These are phyloP conservation scores for Microplitis mediator DNA, from an alignment of 1,140 invertebrate species.

Conservation along the genomic window DNA sequence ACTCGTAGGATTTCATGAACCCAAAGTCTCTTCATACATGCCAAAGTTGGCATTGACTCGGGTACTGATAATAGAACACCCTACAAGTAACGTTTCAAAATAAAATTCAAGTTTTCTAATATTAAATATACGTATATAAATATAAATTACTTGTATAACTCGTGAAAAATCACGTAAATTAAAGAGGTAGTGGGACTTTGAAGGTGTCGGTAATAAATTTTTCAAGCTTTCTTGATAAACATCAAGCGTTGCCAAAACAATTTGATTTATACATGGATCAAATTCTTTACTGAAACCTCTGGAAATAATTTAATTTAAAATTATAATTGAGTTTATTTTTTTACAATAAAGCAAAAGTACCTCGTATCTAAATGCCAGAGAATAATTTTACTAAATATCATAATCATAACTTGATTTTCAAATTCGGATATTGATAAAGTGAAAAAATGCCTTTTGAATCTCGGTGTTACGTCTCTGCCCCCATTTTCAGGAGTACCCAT, in stretches of 20 bases:
- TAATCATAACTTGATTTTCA: constrained; percentile 80
- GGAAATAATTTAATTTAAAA: constrained; percentile 33
- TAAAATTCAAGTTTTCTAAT: constrained; percentile 15
- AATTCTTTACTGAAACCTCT: constrained; percentile 95
- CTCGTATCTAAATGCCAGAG: constrained; percentile 91
- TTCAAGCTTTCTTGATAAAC: constrained; percentile 85
- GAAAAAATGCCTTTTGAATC: constrained; percentile 91
- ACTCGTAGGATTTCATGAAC: constrained; percentile 93
- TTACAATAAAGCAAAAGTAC: constrained; percentile 20
- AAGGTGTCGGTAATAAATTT: constrained; percentile 86
- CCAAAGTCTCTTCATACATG: constrained; percentile 90
- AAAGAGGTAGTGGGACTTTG: constrained; percentile 94
- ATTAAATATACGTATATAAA: constrained; percentile 1
- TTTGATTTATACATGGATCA: constrained; percentile 88
- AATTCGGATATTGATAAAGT: constrained; percentile 90
- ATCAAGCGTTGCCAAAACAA: constrained; percentile 84
- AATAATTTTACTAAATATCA: constrained; percentile 90
- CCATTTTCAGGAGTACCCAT: constrained; percentile 85
- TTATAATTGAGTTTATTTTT: neutral
- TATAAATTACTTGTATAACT: constrained; percentile 73
- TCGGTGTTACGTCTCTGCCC: constrained; percentile 81
- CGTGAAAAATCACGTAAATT: constrained; percentile 93
- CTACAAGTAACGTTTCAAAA: constrained; percentile 54
- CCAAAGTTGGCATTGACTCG: constrained; percentile 86
- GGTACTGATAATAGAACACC: constrained; percentile 91